phyloP scores from a whole-genome alignment of 2,888 invertebrate genomes.

The Cheilosia vulpina region DNA sequence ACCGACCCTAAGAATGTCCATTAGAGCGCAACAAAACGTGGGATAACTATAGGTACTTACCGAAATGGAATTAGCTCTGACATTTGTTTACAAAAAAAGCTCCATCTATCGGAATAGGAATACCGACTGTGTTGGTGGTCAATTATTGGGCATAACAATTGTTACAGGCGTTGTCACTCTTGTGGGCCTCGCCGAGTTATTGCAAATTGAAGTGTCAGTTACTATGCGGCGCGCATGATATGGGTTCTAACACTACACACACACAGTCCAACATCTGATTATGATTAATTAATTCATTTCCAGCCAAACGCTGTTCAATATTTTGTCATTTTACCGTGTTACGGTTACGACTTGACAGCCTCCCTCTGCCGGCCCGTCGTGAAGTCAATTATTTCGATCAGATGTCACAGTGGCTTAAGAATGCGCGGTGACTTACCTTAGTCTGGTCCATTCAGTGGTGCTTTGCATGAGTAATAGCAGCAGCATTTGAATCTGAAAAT shows the following conservation, averaged over 20 bases:
- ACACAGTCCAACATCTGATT: constrained; percentile 56
- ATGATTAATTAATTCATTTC: constrained; percentile 74
- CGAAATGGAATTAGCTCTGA: constrained; percentile 72
- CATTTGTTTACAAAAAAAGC: constrained; percentile 68
- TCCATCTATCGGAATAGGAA: neutral
- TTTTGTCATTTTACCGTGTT: constrained; percentile 60
- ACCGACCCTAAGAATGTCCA: constrained; percentile 45
- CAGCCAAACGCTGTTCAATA: constrained; percentile 54
- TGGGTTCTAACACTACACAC: constrained; percentile 63
- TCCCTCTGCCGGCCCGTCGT: constrained; percentile 12
- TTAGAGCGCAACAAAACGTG: constrained; percentile 61
- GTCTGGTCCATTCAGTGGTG: constrained; percentile 52
- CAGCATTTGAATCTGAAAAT: constrained; percentile 58
- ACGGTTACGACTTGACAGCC: neutral
- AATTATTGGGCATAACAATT: constrained; percentile 68
- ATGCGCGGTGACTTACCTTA: constrained; percentile 65
- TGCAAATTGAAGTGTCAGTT: constrained; percentile 75
- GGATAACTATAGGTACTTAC: constrained; percentile 73
- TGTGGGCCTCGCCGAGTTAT: constrained; percentile 59
- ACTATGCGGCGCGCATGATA: constrained; percentile 55
- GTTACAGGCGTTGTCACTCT: constrained; percentile 67
- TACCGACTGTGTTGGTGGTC: constrained; percentile 55
- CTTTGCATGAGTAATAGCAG: constrained; percentile 55
- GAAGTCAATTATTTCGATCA: constrained; percentile 55
- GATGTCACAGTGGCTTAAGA: constrained; percentile 20